Base-by-base conservation (phyloP, 2,113 vertebrate genomes). In the Platycercus adscitus region DNA sequence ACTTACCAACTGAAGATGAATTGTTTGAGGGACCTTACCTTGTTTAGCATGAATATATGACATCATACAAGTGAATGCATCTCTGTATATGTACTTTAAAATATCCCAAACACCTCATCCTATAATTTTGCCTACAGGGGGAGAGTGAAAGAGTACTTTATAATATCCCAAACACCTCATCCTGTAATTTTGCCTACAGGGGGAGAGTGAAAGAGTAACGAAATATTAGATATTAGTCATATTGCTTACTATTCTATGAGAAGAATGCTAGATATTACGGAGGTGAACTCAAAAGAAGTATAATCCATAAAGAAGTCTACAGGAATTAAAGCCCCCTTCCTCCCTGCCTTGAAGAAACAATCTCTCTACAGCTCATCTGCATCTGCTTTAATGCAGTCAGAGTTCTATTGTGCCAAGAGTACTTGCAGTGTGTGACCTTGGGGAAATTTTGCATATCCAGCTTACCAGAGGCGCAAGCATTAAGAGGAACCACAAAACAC, bases 121-220 rank as follows among this genome's bases (percentile, higher is more conserved):
- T 37, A 37, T 37, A 37, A 37, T 37, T 37, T 37, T 37, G 37
- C 37, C 37, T 37, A 37, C 37, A 37, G 37, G 37, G 37, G 37
- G 37, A 37, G 37, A 37, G 37, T 37, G 37, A 37, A 37, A 37
- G 37, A 37, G 37, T 37, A 37, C 35, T 37, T 37, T 37, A 37
- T 37, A 31, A 44, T 33, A 41, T 44, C 20, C 46, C 50, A 71
- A 91, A 39, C 20, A 60, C 35, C 66, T 21, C 24, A 33, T 7
- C 10, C 17, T 58, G 33, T 18, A 71, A n/a, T 43, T 75, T n/a
- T 80, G 7, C 23, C 37, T 41, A 33, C 3, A 17, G 11, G 9
- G 6, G 2, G 6, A 43, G 8, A 53, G 13, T 46, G 55, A 81
- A 69, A 84, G 17, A 76, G 50, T 50, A 68, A 31, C 0, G 0